Base-by-base conservation (phyloP, 1,140 invertebrate species). In the Phymorhynchus buccinoides region DNA sequence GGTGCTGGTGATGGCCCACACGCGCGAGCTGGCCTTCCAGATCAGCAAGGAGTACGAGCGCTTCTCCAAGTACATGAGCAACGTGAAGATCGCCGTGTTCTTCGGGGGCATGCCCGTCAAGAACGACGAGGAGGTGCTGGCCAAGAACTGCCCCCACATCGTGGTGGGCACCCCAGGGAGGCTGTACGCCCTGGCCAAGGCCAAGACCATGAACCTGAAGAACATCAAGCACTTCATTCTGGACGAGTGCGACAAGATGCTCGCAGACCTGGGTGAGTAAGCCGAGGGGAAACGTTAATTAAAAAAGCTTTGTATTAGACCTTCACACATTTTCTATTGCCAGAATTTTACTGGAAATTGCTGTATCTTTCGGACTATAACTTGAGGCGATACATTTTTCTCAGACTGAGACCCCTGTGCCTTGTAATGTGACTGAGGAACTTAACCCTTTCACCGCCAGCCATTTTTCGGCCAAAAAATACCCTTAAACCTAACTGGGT, bases 161-260 rank as follows among this genome's bases (percentile, higher is more conserved):
- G 98, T 99, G 44, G 98, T 99, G 48, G 98, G 98, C 44, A 99
- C 98, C 12, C 99, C 98, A 27, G 99, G 98, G 71, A 95, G 99
- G 88, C 98, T 99, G 90, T 94, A 99, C 83, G 98, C 98, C 39
- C 94, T 99, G 80, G 96, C 98, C 30, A 96, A 95, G 89, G 96
- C 95, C 88, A 99, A 99, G 93, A 97, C 97, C 66, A 90, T 93
- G 27, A 97, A 97, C 93, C 93, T 99, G 75, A 98, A 98, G 92
- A 95, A 99, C 93, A 94, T 99, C 83, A 99, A 99, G 93, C 98
- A 99, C 94, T 99, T 99, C 93, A 97, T 99, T 90, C 94, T 99
- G 66, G 99, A 99, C 92, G 98, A 99, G 92, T 99, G 99, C 94
- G 99, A 99, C 93, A 99, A 99, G 94, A 99, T 99, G 98, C 94